Base-by-base conservation (phyloP, 2,113 vertebrate genomes). In the Dinomys branickii region DNA sequence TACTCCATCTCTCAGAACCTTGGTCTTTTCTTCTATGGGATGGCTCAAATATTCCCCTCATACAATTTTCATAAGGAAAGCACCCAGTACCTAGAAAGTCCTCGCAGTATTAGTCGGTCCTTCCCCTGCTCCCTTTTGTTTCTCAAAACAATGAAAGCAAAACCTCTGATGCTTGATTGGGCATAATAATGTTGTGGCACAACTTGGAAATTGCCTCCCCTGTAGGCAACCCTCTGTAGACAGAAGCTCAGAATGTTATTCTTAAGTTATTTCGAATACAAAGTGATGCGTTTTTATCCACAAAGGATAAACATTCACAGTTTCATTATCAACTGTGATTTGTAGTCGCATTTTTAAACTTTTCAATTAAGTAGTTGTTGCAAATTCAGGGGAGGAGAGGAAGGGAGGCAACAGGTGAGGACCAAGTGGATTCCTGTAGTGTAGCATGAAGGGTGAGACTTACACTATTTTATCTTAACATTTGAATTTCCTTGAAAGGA, bases 81-180 rank as follows among this genome's bases (percentile, higher is more conserved):
- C 16, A 19, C 2, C 65, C 59, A 52, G 20, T 38, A 61, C 22
- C 14, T 35, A 89, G 41, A 81, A 38, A 80, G 7, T 9, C 33
- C 14, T 73, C 52, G 78, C 85, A 83, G 67, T 90, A 82, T 16
- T n/a, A 58, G 13, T 44, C 58, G 52, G 13, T 44, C 58, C 24
- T 63, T 89, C 77, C 52, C 38, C 38, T 35, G 90, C 44, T 22
- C 47, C 28, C 10, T 41, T 80, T 59, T 84, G 47, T 65, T 84
- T 77, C 41, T 41, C 73, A 71, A 93, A 96, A 75, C 73, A 12
- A 61, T 59, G 22, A 58, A 50, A 94, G 52, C 41, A 87, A 96
- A 81, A 65, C 56, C 71, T 71, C 58, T 0, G 0, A 12, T 54
- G 26, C 16, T 52, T 85, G 28, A 83, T 91, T 16, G 35, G 50